Evolutionary conservation across 53 echinoderm and acorn worm species (phyloP).

Genomic region (Astropecten irregularis): DNA sequence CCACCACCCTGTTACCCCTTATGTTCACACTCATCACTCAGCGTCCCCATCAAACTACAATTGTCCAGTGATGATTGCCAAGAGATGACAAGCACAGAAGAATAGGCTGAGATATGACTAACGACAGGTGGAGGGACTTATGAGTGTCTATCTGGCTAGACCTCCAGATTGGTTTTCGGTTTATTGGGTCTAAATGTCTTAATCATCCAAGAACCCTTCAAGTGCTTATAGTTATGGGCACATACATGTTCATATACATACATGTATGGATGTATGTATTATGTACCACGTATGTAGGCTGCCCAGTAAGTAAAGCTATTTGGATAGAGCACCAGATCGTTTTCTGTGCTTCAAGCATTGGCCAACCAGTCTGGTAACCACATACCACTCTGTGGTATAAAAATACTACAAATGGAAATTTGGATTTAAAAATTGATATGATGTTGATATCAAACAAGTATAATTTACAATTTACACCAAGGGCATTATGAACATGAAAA

Average conservation of each 20-base stretch:
- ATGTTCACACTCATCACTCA: constrained; percentile 18
- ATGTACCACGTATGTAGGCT: too few species aligned
- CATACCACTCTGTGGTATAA: too few species aligned
- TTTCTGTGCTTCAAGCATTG: not conserved
- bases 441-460: too few species aligned
- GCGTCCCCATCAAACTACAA: constrained; percentile 33
- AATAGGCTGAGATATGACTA: not conserved
- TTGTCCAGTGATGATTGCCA: constrained; percentile 20
- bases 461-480: too few species aligned
- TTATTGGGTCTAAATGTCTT: constrained; percentile 22
- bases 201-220: not conserved
- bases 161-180: constrained; percentile 6
- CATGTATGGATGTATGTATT: too few species aligned
- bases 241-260: too few species aligned
- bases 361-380: not conserved
- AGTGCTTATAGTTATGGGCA: too few species aligned
- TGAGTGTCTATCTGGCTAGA: constrained; percentile 12
- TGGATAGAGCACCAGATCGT: not conserved
- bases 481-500: too few species aligned
- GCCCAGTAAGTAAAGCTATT: too few species aligned
- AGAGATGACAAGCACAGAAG: constrained; percentile 1
- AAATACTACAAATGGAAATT: too few species aligned
- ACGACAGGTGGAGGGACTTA: constrained; percentile 11
- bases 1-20: constrained; percentile 3
- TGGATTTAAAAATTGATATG: too few species aligned